Base-by-base conservation (phyloP, 2,888 invertebrate genomes). In the Ichneumoninae sp. region DNA sequence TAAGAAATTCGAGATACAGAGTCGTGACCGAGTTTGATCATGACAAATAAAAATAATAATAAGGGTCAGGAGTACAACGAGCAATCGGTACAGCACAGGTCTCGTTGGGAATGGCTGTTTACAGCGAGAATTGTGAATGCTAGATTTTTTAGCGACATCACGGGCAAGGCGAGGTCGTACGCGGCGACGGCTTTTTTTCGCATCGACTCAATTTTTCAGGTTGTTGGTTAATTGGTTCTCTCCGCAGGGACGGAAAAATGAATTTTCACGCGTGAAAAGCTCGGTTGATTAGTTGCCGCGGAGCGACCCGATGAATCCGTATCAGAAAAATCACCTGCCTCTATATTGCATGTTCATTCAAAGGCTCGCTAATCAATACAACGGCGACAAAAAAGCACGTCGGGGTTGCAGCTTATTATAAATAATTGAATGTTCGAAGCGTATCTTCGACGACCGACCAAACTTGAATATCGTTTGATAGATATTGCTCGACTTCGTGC, bases 211-310 rank as follows among this genome's bases (percentile, higher is more conserved):
- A 47, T 60, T 82, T 62, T 62, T 30, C 19, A 62, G 7, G 47
- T 47, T 6, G 10, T 57, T 30, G 72, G 77, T 72, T 82, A 82
- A 82, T 82, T 82, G 78, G 50, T 74, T 78, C 69, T 52, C 52
- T 44, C 33, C 36, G 69, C n/a, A 30, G 19, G 33, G 40, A 40
- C 30, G 68, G 47, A 74, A 74, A 62, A 80, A 74, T 68, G 68
- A 80, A 82, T 74, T 78, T 82, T 74, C 74, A 74, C 78, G 78
- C 69, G 50, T 40, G 78, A 74, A 72, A 69, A 82, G 74, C 44
- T 74, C 68, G 13, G 52, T 78, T 77, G 69, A 74, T 82, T 74
- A 74, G 57, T 66, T 40, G 68, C 68, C 44, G 36, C 19, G 10
- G 57, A 19, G 72, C 71, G 8, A 79, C 36, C 52, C 40, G 30